Percentiles rank a stretch among this genome's conserved stretches.
Evolutionary conservation across 2,797 vertebrate species (phyloP).

Genomic region (Liasis olivaceus): DNA sequence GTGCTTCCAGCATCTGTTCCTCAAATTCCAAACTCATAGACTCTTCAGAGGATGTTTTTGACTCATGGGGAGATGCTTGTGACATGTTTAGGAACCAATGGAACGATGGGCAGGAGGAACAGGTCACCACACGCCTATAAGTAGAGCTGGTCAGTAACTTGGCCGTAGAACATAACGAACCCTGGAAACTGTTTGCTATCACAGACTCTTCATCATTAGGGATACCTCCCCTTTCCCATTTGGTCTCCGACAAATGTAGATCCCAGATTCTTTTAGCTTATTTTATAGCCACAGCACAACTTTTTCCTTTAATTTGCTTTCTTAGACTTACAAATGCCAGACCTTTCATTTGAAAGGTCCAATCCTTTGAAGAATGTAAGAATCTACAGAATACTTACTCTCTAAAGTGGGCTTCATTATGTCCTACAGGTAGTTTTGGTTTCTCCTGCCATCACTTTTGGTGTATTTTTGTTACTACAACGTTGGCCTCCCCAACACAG

Average conservation of each 20-base stretch:
- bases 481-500: conserved; percentile 26
- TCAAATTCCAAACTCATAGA: conserved; percentile 93
- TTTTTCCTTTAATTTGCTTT: conserved; percentile 54
- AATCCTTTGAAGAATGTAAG: conserved; percentile 47
- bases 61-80: conserved; percentile 90
- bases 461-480: conserved; percentile 40
- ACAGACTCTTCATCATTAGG: conserved; percentile 57
- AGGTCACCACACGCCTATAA: conserved; percentile 94
- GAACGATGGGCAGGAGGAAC: conserved; percentile 90
- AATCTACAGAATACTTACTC: conserved; percentile 50
- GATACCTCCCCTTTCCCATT: conserved; percentile 38
- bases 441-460: conserved; percentile 40
- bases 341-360: conserved; percentile 21
- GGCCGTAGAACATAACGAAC: conserved; percentile 61
- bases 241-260: conserved; percentile 48
- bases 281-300: conserved; percentile 65
- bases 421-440: conserved; percentile 34
- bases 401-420: conserved; percentile 19
- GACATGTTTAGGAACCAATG: conserved; percentile 85
- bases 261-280: conserved; percentile 42
- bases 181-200: conserved; percentile 65
- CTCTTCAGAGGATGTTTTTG: conserved; percentile 92
- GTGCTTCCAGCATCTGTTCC: conserved; percentile 92
- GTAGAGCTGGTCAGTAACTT: conserved; percentile 58
- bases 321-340: conserved; percentile 52